Evolutionary conservation across 1,140 invertebrate species (phyloP).

Genomic region (Tyrophagus putrescentiae): DNA sequence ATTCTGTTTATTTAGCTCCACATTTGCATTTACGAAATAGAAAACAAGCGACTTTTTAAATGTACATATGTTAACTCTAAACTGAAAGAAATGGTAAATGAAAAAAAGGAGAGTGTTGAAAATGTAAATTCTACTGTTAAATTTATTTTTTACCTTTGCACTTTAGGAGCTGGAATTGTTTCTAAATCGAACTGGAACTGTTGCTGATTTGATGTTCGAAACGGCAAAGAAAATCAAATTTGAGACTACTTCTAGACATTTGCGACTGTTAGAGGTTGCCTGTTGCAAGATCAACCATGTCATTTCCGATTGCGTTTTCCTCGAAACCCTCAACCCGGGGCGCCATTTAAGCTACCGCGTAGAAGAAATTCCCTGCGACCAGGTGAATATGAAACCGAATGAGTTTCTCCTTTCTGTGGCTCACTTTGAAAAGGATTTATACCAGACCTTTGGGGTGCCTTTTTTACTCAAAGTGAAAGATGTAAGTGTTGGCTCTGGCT

Average conservation of each 20-base stretch:
- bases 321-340: slow-evolving; percentile 45
- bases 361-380: slow-evolving; percentile 87
- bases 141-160: no score
- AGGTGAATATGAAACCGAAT: slow-evolving; percentile 58
- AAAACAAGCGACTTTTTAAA: slow-evolving; percentile 87
- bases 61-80: slow-evolving; percentile 39
- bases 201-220: slow-evolving; percentile 77
- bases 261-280: slow-evolving; percentile 42
- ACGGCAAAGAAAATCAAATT: slow-evolving; percentile 76
- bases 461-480: slow-evolving; percentile 86
- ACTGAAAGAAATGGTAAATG: slow-evolving; percentile 67
- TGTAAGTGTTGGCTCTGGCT: slow-evolving; percentile 30
- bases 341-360: slow-evolving; percentile 55
- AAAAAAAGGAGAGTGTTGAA: no score
- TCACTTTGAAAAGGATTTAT: slow-evolving; percentile 93
- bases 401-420: slow-evolving; percentile 88
- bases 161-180: slow-evolving; percentile 88
- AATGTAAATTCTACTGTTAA: slow-evolving; percentile 16
- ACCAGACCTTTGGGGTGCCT: slow-evolving; percentile 92
- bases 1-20: slow-evolving; percentile 52
- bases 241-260: slow-evolving; percentile 65
- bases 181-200: slow-evolving; percentile 83
- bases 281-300: slow-evolving; percentile 42
- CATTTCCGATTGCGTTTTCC: slow-evolving; percentile 47
- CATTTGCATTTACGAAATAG: slow-evolving; percentile 89